Percentiles rank a stretch among this genome's conserved stretches.
These are phyloP conservation scores for Oligia strigilis DNA, from an alignment of 2,888 invertebrate species.

Conservation along the genomic window DNA sequence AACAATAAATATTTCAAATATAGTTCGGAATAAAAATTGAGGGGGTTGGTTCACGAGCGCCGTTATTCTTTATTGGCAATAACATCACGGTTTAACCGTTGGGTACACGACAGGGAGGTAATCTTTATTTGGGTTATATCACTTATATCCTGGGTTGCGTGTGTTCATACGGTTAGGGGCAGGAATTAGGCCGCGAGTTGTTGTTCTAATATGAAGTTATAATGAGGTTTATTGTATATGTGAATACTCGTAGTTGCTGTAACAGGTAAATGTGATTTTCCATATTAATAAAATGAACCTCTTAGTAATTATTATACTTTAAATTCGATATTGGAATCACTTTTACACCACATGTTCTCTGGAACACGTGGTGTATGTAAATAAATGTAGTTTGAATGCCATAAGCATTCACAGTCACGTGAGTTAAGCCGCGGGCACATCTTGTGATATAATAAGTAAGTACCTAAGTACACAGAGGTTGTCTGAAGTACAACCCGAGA, in stretches of 20 bases:
- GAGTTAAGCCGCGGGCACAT: not conserved
- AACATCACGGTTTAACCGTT: slow-evolving; percentile 27
- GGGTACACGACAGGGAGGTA: slow-evolving; percentile 47
- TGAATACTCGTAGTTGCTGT: not conserved
- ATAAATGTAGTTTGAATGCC: not conserved
- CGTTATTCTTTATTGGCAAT: slow-evolving; percentile 54
- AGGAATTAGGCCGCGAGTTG: slow-evolving; percentile 46
- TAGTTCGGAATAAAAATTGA: slow-evolving; percentile 33
- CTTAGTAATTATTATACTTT: too few relatives aligned
- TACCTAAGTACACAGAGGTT: not conserved
- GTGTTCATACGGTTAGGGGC: slow-evolving; percentile 66
- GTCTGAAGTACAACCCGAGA: not conserved
- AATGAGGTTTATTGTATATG: slow-evolving; percentile 20
- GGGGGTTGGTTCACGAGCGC: slow-evolving; percentile 24
- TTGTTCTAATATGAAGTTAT: slow-evolving; percentile 27
- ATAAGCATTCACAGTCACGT: not conserved
- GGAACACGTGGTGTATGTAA: too few relatives aligned
- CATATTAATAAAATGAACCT: not conserved
- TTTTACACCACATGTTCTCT: too few relatives aligned
- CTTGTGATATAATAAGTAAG: not conserved
- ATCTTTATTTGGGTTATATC: slow-evolving; percentile 53
- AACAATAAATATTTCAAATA: slow-evolving; percentile 32
- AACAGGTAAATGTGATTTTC: too few relatives aligned
- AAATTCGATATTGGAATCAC: too few relatives aligned
- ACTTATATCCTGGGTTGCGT: slow-evolving; percentile 70